phyloP scores from a whole-genome alignment of 2,797 vertebrate species.

The Coreius guichenoti region DNA sequence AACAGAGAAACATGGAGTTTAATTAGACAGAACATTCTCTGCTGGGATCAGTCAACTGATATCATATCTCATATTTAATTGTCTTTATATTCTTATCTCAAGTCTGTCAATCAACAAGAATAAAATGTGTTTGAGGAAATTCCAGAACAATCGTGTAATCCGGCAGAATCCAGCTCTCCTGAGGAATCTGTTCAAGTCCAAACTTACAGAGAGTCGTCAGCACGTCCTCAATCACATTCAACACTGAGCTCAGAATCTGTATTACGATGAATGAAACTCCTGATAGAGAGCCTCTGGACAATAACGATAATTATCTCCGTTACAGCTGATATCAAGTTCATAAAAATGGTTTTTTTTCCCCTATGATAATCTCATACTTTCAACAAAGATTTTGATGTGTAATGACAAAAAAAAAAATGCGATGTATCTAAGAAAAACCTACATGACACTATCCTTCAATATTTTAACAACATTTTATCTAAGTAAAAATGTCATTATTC shows the following conservation, averaged over 20 bases:
- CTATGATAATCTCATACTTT: background rate
- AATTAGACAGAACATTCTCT: background rate
- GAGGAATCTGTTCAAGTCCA: background rate
- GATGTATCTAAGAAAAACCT: background rate
- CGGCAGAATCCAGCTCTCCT: background rate
- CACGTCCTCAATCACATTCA: background rate
- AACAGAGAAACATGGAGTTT: background rate
- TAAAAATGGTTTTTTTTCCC: background rate
- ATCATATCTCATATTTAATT: background rate
- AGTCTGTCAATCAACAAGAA: background rate
- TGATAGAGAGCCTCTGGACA: background rate
- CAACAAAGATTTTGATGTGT: background rate
- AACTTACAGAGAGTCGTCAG: background rate
- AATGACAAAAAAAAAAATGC: background rate
- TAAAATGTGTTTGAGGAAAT: background rate
- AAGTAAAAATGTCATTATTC: background rate
- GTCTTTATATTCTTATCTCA: background rate
- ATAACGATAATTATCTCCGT: no score
- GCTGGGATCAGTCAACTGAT: background rate
- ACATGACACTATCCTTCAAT: background rate
- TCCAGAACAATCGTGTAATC: background rate
- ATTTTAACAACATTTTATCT: background rate
- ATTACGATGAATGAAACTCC: background rate
- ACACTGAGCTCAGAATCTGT: background rate
- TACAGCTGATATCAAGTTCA: background rate